phyloP scores from a whole-genome alignment of 2,888 invertebrate species.

The Synergus itoensis region DNA sequence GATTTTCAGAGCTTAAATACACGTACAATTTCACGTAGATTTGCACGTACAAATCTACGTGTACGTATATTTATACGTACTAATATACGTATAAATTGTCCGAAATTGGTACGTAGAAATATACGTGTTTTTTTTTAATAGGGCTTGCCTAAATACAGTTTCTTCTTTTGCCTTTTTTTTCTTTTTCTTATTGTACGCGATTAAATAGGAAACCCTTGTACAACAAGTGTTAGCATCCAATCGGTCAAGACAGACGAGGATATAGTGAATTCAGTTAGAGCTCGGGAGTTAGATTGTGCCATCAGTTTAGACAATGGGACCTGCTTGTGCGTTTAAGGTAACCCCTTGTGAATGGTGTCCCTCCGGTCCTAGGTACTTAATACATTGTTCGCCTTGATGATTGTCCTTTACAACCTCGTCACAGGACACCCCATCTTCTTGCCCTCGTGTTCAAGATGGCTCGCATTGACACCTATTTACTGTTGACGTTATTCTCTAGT shows the following conservation, averaged over 20 bases:
- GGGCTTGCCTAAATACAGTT: too few species aligned
- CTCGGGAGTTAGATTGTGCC: slow-evolving; percentile 67
- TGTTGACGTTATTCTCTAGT: neutral
- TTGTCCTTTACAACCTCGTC: slow-evolving; percentile 73
- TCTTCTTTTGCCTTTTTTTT: neutral
- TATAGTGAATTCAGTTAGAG: slow-evolving; percentile 63
- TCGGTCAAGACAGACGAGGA: slow-evolving; percentile 63
- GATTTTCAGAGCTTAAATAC: too few species aligned
- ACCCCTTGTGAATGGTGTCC: slow-evolving; percentile 75
- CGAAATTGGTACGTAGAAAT: too few species aligned
- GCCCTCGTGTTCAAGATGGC: slow-evolving; percentile 55
- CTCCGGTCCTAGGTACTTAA: slow-evolving; percentile 70
- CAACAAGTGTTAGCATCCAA: slow-evolving; percentile 52
- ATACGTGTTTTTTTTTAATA: too few species aligned
- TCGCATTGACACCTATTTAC: slow-evolving; percentile 76
- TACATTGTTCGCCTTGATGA: slow-evolving; percentile 73
- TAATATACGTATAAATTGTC: too few species aligned
- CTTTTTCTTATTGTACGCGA: neutral
- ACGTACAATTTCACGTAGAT: too few species aligned
- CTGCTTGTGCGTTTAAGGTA: slow-evolving; percentile 75
- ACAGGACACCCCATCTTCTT: slow-evolving; percentile 59
- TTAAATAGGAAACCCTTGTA: neutral
- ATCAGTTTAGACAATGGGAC: slow-evolving; percentile 76
- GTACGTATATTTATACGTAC: too few species aligned
- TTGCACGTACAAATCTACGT: too few species aligned